Evolutionary conservation across 2,797 vertebrate species (phyloP), one percentile per base, ranked within the genome.

Genomic region (Chelon labrosus): DNA sequence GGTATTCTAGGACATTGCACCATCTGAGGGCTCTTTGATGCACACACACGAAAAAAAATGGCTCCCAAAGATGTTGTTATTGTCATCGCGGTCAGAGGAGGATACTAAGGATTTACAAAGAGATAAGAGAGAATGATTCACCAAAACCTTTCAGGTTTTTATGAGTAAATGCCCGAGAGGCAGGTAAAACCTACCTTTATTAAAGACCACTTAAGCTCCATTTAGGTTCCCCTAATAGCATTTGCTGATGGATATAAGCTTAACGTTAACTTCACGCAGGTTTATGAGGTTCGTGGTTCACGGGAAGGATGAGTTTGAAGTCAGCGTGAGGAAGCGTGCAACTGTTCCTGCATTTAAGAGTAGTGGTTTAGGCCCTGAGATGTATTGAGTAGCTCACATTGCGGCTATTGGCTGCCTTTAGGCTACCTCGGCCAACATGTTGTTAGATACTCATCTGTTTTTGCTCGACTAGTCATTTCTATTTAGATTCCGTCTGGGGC

Each of bases 131-230:
- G 79, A 73, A 79, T 44, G 68, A 79, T 69, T 81, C 14, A 47
- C 64, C 80, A 69, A 84, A 85, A 79, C 81, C 80, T 87, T 83
- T 86, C 47, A 75, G 80, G 50, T 52, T 88, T 92, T 88, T 88
- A 92, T 76, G 85, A 67, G 83, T 82, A 85, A 77, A 86, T 22
- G 73, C 81, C 86, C 61, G 5, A 57, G 84, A 89, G 87, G 71
- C 83, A 77, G 81, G 79, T 89, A 88, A 89, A 91, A 78, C 73
- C 74, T 25, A 58, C 76, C 75, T 86, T 91, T 91, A 90, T 92
- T 92, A 90, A 91, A 87, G 76, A 89, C 81, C 89, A 89, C 87
- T 92, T 90, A 89, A 80, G 83, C 73, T 37, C 56, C 59, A 47
- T 86, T 91, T 88, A 91, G 83, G 84, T 74, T 17, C 61, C 25